Evolutionary conservation across 1,140 invertebrate species (phyloP).

Genomic region (Calycopis cecrops): DNA sequence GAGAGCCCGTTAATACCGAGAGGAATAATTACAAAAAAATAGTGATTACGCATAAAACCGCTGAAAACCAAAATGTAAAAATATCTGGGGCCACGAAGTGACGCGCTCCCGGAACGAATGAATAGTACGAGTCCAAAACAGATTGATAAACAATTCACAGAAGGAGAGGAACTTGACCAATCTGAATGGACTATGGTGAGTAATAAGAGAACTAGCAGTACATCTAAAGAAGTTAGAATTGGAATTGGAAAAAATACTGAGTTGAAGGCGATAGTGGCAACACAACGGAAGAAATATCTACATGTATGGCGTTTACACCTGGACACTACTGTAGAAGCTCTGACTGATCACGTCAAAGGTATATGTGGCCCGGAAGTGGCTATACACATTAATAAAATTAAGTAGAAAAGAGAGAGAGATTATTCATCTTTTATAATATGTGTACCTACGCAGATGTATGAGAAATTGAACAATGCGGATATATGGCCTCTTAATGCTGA

Average conservation of each 20-base stretch:
- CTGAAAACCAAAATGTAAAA: too few relatives aligned
- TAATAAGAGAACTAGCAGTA: background rate
- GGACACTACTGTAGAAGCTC: constrained; percentile 22
- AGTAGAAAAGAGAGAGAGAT: constrained; percentile 28
- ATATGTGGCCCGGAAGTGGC: constrained; percentile 18
- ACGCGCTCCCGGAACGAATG: too few relatives aligned
- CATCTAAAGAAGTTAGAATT: constrained; percentile 4
- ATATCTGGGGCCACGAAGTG: too few relatives aligned
- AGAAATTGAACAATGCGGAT: constrained; percentile 23
- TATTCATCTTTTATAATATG: constrained; percentile 30
- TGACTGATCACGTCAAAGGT: constrained; percentile 22
- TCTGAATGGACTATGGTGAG: background rate
- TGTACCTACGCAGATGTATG: constrained; percentile 21
- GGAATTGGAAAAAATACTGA: constrained; percentile 21
- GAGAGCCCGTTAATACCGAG: too few relatives aligned
- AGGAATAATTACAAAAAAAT: too few relatives aligned
- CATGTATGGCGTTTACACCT: constrained; percentile 32
- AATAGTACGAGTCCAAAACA: too few relatives aligned
- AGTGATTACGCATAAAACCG: too few relatives aligned
- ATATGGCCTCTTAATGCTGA: constrained; percentile 28
- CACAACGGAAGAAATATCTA: constrained; percentile 29
- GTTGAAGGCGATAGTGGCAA: constrained; percentile 20
- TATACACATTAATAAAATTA: constrained; percentile 28
- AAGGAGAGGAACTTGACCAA: too few relatives aligned
- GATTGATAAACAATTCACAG: too few relatives aligned